phyloP scores from a whole-genome alignment of 2,888 invertebrate species.

The Trisateles emortualis region DNA sequence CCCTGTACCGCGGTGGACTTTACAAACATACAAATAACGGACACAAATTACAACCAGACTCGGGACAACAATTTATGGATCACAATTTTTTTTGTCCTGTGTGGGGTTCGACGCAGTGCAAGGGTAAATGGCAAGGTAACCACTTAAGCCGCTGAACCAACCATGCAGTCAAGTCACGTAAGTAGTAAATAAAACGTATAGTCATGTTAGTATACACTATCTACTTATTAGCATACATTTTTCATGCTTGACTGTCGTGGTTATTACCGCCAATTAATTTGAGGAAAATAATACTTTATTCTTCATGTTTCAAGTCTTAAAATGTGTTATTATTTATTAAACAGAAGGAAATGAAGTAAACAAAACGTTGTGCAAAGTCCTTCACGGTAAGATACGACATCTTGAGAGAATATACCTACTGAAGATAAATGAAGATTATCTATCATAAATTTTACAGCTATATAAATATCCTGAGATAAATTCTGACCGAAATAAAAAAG shows the following conservation, averaged over 20 bases:
- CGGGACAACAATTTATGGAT: too few relatives aligned
- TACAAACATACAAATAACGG: too few relatives aligned
- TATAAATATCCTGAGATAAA: constrained; percentile 2
- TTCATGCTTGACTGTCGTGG: neutral
- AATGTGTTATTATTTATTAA: neutral
- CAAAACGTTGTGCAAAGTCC: neutral
- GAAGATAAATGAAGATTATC: constrained; percentile 7
- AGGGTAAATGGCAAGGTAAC: too few relatives aligned
- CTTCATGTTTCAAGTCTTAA: neutral
- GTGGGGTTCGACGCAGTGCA: too few relatives aligned
- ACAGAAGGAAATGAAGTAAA: constrained; percentile 2
- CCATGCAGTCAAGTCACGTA: too few relatives aligned
- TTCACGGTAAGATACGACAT: neutral
- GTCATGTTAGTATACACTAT: constrained; percentile 5
- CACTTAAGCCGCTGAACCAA: too few relatives aligned
- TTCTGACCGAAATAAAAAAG: neutral
- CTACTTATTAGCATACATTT: constrained; percentile 9
- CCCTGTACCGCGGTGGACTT: too few relatives aligned
- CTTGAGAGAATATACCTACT: neutral
- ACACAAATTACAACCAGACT: too few relatives aligned
- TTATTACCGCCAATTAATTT: constrained; percentile 1
- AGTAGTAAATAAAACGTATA: constrained; percentile 1
- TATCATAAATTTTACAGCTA: neutral
- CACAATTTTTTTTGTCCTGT: too few relatives aligned
- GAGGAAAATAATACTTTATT: neutral